phyloP scores from a whole-genome alignment of 35 echinoderm and acorn worm species.

The Ptychodera flava region DNA sequence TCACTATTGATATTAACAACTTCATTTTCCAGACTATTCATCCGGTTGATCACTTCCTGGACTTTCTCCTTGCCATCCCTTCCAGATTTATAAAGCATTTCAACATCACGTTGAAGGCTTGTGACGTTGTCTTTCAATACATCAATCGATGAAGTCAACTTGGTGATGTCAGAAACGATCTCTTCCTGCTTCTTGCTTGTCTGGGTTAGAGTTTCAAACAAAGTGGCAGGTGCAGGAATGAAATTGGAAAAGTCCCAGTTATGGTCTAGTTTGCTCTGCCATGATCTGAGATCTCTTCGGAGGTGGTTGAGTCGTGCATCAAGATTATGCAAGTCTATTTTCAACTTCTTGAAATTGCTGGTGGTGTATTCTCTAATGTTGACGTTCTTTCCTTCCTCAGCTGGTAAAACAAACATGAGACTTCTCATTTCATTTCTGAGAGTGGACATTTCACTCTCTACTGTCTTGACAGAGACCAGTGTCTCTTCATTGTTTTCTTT shows the following conservation, averaged over 20 bases:
- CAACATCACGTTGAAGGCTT: neutral
- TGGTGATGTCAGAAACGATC: neutral
- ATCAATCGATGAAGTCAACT: neutral
- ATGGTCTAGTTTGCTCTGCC: neutral
- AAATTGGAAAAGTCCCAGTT: neutral
- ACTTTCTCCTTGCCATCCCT: neutral
- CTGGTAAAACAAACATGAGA: neutral
- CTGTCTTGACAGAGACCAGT: neutral
- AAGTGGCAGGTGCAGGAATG: neutral
- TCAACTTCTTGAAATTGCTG: neutral
- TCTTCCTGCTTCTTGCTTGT: neutral
- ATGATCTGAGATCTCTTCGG: neutral
- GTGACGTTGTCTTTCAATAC: neutral
- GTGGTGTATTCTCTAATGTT: neutral
- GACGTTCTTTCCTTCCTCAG: neutral
- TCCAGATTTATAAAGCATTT: neutral
- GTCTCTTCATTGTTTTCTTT: neutral
- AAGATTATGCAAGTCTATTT: neutral
- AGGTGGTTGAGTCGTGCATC: neutral
- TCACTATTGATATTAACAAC: neutral
- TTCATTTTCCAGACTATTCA: neutral
- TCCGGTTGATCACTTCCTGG: neutral
- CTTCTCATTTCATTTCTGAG: neutral
- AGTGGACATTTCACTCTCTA: neutral
- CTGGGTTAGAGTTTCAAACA: neutral